These are phyloP conservation scores for Ageneiosus marmoratus DNA, from an alignment of 2,113 vertebrate species.

Conservation along the genomic window DNA sequence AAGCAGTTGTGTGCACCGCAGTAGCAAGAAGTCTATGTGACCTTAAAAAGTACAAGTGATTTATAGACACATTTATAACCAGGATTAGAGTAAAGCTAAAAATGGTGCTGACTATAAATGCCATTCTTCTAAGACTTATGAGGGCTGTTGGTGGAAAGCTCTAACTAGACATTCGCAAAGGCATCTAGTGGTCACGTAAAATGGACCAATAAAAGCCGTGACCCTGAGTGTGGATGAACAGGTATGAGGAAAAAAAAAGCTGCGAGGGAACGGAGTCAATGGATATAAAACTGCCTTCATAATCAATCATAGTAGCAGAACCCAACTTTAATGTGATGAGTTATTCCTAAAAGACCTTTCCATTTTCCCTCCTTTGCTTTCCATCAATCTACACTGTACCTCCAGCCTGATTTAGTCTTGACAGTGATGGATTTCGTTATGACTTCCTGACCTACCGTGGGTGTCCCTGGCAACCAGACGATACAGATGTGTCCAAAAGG, in stretches of 20 bases:
- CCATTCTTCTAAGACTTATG: neutral
- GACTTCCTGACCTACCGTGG: neutral
- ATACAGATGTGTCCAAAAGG: neutral
- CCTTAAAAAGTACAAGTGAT: neutral
- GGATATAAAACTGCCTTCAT: neutral
- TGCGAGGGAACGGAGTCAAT: neutral
- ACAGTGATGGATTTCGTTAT: neutral
- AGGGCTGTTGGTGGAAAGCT: neutral
- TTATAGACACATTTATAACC: neutral
- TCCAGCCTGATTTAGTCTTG: neutral
- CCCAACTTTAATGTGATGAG: neutral
- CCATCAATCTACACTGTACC: neutral
- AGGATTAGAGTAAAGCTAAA: constrained; percentile 11
- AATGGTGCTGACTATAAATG: neutral
- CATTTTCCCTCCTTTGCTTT: neutral
- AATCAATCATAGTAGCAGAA: neutral
- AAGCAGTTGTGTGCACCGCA: neutral
- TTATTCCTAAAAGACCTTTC: neutral
- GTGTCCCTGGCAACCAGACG: neutral
- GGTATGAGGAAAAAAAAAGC: neutral
- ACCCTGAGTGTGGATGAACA: neutral
- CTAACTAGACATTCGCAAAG: neutral
- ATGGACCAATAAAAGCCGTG: neutral
- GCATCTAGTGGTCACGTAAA: neutral
- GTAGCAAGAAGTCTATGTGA: neutral